Base-by-base conservation (phyloP, 2,113 vertebrate genomes). In the Sardina pilchardus region DNA sequence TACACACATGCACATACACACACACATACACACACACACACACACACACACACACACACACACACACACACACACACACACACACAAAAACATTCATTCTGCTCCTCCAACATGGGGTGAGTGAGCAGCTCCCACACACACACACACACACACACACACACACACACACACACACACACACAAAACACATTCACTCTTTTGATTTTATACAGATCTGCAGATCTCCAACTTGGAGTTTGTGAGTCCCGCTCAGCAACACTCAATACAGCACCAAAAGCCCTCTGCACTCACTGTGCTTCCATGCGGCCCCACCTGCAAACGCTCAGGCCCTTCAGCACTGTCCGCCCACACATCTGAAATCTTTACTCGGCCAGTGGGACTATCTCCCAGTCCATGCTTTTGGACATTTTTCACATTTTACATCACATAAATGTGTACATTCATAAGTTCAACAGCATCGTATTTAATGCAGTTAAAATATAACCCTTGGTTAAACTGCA, bases 141-240 rank as follows among this genome's bases (percentile, higher is more conserved):
- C 45, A 47, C 45, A 47, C 45, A 7, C 12, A 47, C 45, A 47
- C 45, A 47, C 45, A 47, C 4, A 47, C 45, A 47, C 45, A 47
- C 45, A 2, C 45, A 47, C 45, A 47, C 45, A 6, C 45, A 47
- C 45, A 4, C 45, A 47, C 45, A 47, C 45, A 47, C 45, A 2
- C 45, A 10, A 14, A 50, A 50, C 14, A 14, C 16, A 12, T 16
- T 16, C 14, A 16, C 17, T 3, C 48, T 50, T 50, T 50, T 50
- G 48, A 12, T 50, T 50, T 50, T 50, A 50, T 9, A 50, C 99
- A 98, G 98, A 99, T 97, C 92, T 99, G 97, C 94, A 98, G n/a
- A n/a, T 99, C 93, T 98, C 96, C 91, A 97, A 97, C 94, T 97
- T 97, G 90, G 95, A 96, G 97, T 97, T 95, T 92, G 95, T 4